Evolutionary conservation across 2,113 vertebrate genomes (phyloP).

Genomic region (Cichladusa arquata): DNA sequence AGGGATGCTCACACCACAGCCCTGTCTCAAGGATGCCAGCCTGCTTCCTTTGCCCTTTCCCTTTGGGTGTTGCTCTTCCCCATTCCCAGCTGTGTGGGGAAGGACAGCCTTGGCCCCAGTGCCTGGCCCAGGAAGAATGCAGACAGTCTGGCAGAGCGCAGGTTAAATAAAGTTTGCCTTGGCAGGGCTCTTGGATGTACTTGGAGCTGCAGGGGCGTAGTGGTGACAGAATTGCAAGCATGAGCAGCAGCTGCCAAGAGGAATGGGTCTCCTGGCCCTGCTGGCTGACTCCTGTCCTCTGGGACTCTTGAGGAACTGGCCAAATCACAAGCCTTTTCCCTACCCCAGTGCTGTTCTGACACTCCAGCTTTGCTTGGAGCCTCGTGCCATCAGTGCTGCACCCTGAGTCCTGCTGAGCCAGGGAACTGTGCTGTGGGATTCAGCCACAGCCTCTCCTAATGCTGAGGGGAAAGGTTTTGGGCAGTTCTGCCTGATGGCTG

Average conservation of each 20-base stretch:
- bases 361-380: neutral
- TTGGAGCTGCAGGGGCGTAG: slow-evolving; percentile 41
- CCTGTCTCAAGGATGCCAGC: neutral
- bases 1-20: accelerated
- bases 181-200: slow-evolving; percentile 65
- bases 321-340: neutral
- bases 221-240: slow-evolving; percentile 50
- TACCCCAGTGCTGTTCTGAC: accelerated
- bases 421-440: neutral
- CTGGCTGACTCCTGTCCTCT: neutral
- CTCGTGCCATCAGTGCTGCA: accelerated
- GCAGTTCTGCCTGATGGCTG: neutral
- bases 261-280: slow-evolving; percentile 30
- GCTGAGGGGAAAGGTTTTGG: neutral
- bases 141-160: slow-evolving; percentile 80
- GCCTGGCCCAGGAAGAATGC: slow-evolving; percentile 72
- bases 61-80: slow-evolving; percentile 45
- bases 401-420: accelerated
- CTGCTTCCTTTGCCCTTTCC: slow-evolving; percentile 41
- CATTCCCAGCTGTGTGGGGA: neutral
- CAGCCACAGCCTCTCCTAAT: accelerated
- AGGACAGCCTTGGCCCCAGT: slow-evolving; percentile 31
- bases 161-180: slow-evolving; percentile 82
- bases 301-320: slow-evolving; percentile 4
- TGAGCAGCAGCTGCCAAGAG: neutral